phyloP scores from a whole-genome alignment of 2,888 invertebrate species.

The Crepidodera aurea region DNA sequence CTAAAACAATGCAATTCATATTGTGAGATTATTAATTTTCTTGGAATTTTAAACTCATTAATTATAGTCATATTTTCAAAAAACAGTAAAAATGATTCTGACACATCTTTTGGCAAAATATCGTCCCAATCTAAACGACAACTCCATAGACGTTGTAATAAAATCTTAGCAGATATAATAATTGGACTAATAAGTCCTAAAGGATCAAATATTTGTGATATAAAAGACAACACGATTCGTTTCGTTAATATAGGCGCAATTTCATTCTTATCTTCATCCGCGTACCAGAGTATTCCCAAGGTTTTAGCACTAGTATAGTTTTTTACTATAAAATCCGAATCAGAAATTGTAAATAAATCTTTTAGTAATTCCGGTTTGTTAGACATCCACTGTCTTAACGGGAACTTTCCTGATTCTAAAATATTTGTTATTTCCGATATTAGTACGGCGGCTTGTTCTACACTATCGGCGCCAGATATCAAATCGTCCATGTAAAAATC shows the following conservation, averaged over 20 bases:
- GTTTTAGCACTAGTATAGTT: constrained; percentile 3
- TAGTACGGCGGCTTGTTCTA: too few relatives aligned
- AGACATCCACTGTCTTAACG: constrained; percentile 18
- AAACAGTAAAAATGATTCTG: constrained; percentile 13
- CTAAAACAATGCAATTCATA: constrained; percentile 43
- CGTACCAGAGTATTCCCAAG: constrained; percentile 22
- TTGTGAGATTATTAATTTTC: constrained; percentile 11
- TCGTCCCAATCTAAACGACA: background rate
- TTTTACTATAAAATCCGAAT: background rate
- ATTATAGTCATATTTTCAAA: constrained; percentile 35
- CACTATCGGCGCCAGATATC: too few relatives aligned
- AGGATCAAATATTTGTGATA: constrained; percentile 20
- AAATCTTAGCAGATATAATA: background rate
- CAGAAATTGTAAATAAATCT: background rate
- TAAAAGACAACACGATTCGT: background rate
- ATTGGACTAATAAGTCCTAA: constrained; percentile 16
- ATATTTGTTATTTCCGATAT: too few relatives aligned
- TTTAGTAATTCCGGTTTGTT: constrained; percentile 8
- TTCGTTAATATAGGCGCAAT: constrained; percentile 1
- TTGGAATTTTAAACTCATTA: constrained; percentile 31
- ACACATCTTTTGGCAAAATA: constrained; percentile 27
- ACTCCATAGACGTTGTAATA: background rate
- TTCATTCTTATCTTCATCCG: constrained; percentile 8
- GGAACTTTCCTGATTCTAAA: background rate
- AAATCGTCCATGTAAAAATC: too few relatives aligned